Base-by-base conservation (phyloP, 2,888 invertebrate species). In the Hemicrepidius hirtus region DNA sequence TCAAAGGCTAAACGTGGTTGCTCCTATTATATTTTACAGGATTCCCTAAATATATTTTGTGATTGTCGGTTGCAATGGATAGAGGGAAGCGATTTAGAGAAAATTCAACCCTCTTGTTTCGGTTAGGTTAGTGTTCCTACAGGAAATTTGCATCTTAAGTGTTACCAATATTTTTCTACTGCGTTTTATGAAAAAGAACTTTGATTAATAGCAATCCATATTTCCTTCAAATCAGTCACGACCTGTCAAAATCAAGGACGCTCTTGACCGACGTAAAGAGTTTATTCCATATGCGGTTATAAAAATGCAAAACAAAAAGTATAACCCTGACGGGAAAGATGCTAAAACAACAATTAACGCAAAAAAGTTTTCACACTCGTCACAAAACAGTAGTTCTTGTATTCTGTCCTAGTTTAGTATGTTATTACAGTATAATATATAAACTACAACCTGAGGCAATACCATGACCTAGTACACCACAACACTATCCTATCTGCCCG, bases 401-500 rank as follows among this genome's bases (percentile, higher is more conserved):
- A 64, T 49, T 28, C 64, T 60, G 64, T 59, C 50, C 74, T 64
- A 18, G 66, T 67, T 73, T 53, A 60, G 40, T 37, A 18, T n/a
- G 18, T 28, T 62, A 65, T 53, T 65, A 65, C 49, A 53, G 57
- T 44, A 44, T 63, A 37, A 71, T 40, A 60, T 66, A 63, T 71
- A 74, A 69, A 71, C 62, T 67, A 68, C 35, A 69, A 28, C 73
- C 53, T 13, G 21, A 53, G 68, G 73, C 65, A 46, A 12, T 49
- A 24, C 57, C 69, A 59, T 69, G 73, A 73, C 73, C 73, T 65
- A 69, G 35, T 68, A 46, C 63, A 68, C 65, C 49, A 46, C 49
- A 68, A 59, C n/a, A n/a, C n/a, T n/a, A n/a, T n/a, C n/a, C n/a
- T n/a, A n/a, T n/a, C 73, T 68, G 65, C 64, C 68, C 40, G 50